phyloP scores from a whole-genome alignment of 1,140 invertebrate species.

The Drosophila ambigua region DNA sequence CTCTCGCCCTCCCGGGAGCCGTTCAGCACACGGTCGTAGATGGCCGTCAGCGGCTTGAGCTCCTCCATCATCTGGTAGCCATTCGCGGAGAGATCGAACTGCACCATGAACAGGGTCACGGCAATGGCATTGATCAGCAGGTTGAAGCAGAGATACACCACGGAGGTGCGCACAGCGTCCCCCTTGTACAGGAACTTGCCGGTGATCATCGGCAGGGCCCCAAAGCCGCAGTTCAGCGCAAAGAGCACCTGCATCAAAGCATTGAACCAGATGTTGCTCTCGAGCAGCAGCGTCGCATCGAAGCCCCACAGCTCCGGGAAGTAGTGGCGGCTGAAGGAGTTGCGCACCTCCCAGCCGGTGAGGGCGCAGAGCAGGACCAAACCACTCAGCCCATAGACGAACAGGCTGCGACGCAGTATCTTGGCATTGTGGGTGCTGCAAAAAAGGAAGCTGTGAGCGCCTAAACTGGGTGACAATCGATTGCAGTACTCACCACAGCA shows the following conservation, averaged over 20 bases:
- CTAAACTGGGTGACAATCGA: no score
- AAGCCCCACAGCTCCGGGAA: slow-evolving; percentile 78
- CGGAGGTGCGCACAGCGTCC: slow-evolving; percentile 80
- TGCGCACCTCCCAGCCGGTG: slow-evolving; percentile 80
- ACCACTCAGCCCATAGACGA: slow-evolving; percentile 71
- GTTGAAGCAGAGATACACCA: slow-evolving; percentile 83
- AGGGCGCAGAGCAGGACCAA: slow-evolving; percentile 66
- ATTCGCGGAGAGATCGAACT: slow-evolving; percentile 71
- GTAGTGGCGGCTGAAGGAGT: slow-evolving; percentile 66
- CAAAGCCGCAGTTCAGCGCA: slow-evolving; percentile 78
- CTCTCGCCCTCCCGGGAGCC: slow-evolving; percentile 37
- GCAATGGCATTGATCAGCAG: slow-evolving; percentile 80
- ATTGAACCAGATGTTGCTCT: slow-evolving; percentile 82
- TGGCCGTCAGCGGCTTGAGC: slow-evolving; percentile 78
- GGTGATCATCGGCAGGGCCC: slow-evolving; percentile 78
- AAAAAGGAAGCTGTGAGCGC: not conserved
- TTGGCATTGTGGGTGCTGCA: slow-evolving; percentile 79
- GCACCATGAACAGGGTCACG: slow-evolving; percentile 81
- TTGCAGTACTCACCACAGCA: slow-evolving; percentile 75
- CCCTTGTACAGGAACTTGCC: slow-evolving; percentile 83
- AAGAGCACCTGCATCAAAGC: slow-evolving; percentile 81
- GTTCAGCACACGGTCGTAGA: slow-evolving; percentile 73
- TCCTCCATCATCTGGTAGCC: slow-evolving; percentile 65
- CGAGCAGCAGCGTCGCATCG: slow-evolving; percentile 43
- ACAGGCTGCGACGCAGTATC: slow-evolving; percentile 72